Base-by-base conservation (phyloP, 2,113 vertebrate species). In the Melanocharis versteri region DNA sequence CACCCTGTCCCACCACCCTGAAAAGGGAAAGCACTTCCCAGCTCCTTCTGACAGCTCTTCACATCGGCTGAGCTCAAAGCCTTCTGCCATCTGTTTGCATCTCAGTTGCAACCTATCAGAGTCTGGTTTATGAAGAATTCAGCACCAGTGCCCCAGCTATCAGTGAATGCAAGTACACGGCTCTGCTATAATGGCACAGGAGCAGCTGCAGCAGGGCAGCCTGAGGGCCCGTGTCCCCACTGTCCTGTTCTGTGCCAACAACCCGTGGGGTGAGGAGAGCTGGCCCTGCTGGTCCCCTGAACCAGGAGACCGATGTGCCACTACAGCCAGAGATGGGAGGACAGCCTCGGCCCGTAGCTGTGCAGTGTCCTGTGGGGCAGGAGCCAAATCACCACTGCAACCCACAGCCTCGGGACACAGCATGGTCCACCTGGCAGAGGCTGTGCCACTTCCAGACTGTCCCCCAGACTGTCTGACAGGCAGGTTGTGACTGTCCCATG, bases 21-120 rank as follows among this genome's bases (percentile, higher is more conserved):
- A 11, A 71, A 92, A 89, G 51, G 58, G 42, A 83, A 91, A 88
- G 39, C 40, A n/a, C 51, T 70, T 95, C 68, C 76, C 9, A 0
- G 12, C 11, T 87, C 69, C 79, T 92, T 57, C n/a, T 77, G 64
- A 78, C 72, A 86, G 71, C 88, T 90, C 85, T 27, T 86, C 44
- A 17, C 65, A 64, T 90, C 92, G 92, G 76, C 92, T 88, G 86
- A 2, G 14, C 85, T 64, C 18, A 4, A 66, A 96, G 51, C 39
- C 47, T 88, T 56, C 15, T 28, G n/a, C 85, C 90, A 84, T 95
- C 93, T 96, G 87, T 65, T 89, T 89, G 60, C 54, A 22, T 62
- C 83, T 80, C 56, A 22, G 50, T 33, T 65, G 31, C 39, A 81
- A 45, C 85, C 85, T 64, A n/a, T 19, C 45, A 56, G 61, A 57